Evolutionary conservation across 1,140 invertebrate species (phyloP), one percentile per base, ranked within the genome.

Genomic region (Drosophila pandora): DNA sequence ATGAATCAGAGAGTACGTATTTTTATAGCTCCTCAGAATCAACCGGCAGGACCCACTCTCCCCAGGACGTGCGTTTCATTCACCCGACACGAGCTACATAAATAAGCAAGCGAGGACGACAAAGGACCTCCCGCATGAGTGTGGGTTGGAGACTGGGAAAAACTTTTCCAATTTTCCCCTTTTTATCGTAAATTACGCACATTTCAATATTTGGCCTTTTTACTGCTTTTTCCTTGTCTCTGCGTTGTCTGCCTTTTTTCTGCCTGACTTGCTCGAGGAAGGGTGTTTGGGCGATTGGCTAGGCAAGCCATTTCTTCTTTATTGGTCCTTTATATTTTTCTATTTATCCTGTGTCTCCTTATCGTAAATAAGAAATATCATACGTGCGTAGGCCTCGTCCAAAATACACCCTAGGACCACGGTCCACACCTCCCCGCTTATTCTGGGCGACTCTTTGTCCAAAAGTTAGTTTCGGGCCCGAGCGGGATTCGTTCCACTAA

Each of bases 151-250:
- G 43, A 25, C 30, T 49, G 56, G 48, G 28, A 41, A 57, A 90
- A 90, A 90, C 88, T 90, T 90, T 90, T 90, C 88, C 88, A 90
- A 90, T 90, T 90, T 90, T 90, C 88, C 88, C 88, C 88, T 90
- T 90, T 90, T 90, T 90, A 90, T 88, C 87, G 82, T 88, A 90
- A 90, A 90, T 90, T 90, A 90, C 87, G 82, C 76, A 79, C 84
- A 88, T 89, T 88, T 88, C 83, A 88, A 88, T 88, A 88, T 88
- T 88, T 88, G 84, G 79, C 79, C 83, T 83, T 89, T 88, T 89
- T 83, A 88, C 84, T 88, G 83, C 64, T 60, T 55, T 55, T 74
- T 55, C 70, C 59, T 60, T 85, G 63, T 85, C 74, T 76, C 77
- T 82, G 62, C 52, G 45, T 65, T 37, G 83, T 78, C 82, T 87